Evolutionary conservation across 2,888 invertebrate species (phyloP).

Genomic region (Cyrtodaria siliqua): DNA sequence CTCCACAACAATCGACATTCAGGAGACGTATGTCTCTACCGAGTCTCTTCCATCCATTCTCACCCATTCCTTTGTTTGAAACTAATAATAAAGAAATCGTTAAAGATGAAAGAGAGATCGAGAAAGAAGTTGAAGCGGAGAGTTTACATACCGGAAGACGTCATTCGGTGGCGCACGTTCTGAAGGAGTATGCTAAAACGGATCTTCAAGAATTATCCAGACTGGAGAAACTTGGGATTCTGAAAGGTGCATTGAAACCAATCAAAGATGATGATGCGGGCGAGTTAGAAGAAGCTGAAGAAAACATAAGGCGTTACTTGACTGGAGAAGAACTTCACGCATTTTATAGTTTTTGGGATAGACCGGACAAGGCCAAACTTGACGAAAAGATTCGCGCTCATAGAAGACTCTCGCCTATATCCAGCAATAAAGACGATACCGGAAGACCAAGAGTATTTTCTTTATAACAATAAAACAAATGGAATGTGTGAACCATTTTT

Average conservation of each 20-base stretch:
- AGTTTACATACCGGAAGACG: background rate
- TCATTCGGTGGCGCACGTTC: background rate
- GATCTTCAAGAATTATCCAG: background rate
- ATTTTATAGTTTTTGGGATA: conserved; percentile 17
- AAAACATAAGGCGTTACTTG: background rate
- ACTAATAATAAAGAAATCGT: background rate
- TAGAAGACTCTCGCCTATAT: background rate
- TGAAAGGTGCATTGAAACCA: no score
- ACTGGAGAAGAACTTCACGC: conserved; percentile 20
- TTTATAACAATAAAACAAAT: no score
- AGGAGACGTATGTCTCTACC: background rate
- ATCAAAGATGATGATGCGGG: no score
- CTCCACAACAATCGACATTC: background rate
- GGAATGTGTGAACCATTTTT: no score
- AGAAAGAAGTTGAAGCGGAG: background rate
- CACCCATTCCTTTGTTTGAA: no score
- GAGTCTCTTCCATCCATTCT: conserved; percentile 9
- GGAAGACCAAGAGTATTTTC: background rate
- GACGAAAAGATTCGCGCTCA: background rate
- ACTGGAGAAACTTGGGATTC: background rate
- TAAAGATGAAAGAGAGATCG: background rate
- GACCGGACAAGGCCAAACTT: background rate
- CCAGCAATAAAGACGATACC: background rate
- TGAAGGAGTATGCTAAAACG: background rate
- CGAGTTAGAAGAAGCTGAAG: background rate